Evolutionary conservation across 2,888 invertebrate species (phyloP).

Genomic region (Lochmaea crataegi): DNA sequence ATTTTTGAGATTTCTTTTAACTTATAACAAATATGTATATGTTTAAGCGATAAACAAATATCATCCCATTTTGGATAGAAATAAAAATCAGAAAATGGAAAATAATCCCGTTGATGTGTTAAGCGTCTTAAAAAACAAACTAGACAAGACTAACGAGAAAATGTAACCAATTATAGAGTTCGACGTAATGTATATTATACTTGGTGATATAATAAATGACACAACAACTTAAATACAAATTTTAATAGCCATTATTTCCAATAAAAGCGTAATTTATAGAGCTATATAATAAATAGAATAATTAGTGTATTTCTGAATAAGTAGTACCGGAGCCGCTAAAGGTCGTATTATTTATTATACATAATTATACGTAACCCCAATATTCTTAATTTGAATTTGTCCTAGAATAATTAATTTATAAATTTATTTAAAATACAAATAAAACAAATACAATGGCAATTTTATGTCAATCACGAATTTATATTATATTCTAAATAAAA

Average conservation of each 20-base stretch:
- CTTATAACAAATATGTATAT: no score
- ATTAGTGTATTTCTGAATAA: slow-evolving; percentile 20
- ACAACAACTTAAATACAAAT: not conserved
- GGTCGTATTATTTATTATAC: slow-evolving; percentile 20
- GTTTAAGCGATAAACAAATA: not conserved
- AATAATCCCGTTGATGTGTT: not conserved
- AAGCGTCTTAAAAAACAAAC: not conserved
- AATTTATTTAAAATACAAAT: not conserved
- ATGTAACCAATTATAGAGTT: not conserved
- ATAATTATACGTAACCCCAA: not conserved
- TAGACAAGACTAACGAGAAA: not conserved
- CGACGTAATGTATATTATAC: not conserved
- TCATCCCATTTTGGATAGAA: not conserved
- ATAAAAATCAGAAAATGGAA: not conserved
- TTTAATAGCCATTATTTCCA: slow-evolving; percentile 14
- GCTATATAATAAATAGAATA: slow-evolving; percentile 18
- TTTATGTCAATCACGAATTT: no score
- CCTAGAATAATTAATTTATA: slow-evolving; percentile 9
- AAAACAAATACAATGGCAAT: not conserved
- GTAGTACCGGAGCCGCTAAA: slow-evolving; percentile 6
- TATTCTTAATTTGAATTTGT: slow-evolving; percentile 11
- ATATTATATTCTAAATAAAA: no score
- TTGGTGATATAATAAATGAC: slow-evolving; percentile 9
- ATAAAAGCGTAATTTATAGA: slow-evolving; percentile 22
- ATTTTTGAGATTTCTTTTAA: no score